phyloP scores from a whole-genome alignment of 2,797 vertebrate genomes.

The Neomorphus geoffroyi region DNA sequence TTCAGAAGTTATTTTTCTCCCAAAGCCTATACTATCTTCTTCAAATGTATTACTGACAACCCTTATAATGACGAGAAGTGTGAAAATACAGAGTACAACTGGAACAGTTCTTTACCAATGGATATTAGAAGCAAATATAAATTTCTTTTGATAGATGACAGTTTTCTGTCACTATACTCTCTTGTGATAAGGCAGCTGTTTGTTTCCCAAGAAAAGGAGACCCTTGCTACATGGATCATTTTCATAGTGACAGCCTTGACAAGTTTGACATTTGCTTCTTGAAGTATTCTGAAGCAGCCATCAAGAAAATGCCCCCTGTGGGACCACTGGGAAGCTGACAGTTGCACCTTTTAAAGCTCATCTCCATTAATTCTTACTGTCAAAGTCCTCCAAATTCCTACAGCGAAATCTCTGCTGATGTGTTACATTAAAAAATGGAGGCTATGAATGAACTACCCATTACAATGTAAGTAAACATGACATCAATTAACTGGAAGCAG shows the following conservation, averaged over 20 bases:
- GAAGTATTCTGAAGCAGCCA: slow-evolving; percentile 75
- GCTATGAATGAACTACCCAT: slow-evolving; percentile 26
- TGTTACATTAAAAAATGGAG: not conserved
- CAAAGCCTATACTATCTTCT: not conserved
- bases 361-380: slow-evolving; percentile 76
- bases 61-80: not conserved
- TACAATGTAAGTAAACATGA: slow-evolving; percentile 24
- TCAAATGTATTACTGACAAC: not conserved
- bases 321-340: slow-evolving; percentile 75
- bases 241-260: slow-evolving; percentile 80
- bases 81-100: not conserved
- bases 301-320: slow-evolving; percentile 77
- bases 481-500: slow-evolving; percentile 30
- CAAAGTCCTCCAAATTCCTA: slow-evolving; percentile 56
- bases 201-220: slow-evolving; percentile 78
- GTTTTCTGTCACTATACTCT: slow-evolving; percentile 62
- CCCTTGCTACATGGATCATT: slow-evolving; percentile 79
- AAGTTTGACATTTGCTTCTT: slow-evolving; percentile 82
- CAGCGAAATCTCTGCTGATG: not conserved
- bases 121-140: slow-evolving; percentile 63
- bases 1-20: not conserved
- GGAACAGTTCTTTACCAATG: slow-evolving; percentile 37
- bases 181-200: slow-evolving; percentile 78
- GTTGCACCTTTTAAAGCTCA: slow-evolving; percentile 75
- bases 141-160: slow-evolving; percentile 63